Base-by-base conservation (phyloP, 35 echinoderm and acorn worm genomes). In the Patiria miniata region DNA sequence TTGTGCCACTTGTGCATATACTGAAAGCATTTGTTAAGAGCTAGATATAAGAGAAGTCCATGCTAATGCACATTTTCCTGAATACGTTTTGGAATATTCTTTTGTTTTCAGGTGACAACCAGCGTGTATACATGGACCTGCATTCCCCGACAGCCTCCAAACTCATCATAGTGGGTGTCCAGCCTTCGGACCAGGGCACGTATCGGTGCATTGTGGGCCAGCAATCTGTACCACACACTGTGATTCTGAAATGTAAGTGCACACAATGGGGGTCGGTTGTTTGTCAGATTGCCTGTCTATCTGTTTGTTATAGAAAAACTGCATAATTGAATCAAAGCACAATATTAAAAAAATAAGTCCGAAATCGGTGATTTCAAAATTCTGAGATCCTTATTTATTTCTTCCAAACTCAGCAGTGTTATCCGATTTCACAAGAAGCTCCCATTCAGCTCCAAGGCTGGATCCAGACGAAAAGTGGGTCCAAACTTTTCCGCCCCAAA, bases 121-220 rank as follows among this genome's bases (percentile, higher is more conserved):
- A 80, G 42, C 42, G 90, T 21, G 87, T 97, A 28, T 97, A 97
- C 50, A 84, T 93, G 12, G 78, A 90, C 44, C 42, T 57, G 29
- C 39, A 61, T 30, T 69, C 82, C 6, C 50, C 61, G 36, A 87
- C 80, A 37, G 81, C 87, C 8, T 78, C 87, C n/a, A 36, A 60
- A 56, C 83, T 97, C 0, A 87, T 92, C 0, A 79, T 97, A 21
- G 77, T 69, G 36, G 88, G 89, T 40, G 51, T 97, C 10, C 86
- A 87, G 44, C 82, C 91, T 1, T 54, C 78, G 15, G 90, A 97
- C 80, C 78, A 85, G 7, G 95, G 95, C 3, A 87, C 83, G 33
- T 97, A 97, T 44, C 82, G 89, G 65, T 97, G 95, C 80, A 82
- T 61, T 79, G 85, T 86, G 23, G 85, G 89, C 8, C 47, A 65